These are phyloP conservation scores for Yponomeuta sedellus DNA, from an alignment of 2,888 invertebrate species.

Conservation along the genomic window DNA sequence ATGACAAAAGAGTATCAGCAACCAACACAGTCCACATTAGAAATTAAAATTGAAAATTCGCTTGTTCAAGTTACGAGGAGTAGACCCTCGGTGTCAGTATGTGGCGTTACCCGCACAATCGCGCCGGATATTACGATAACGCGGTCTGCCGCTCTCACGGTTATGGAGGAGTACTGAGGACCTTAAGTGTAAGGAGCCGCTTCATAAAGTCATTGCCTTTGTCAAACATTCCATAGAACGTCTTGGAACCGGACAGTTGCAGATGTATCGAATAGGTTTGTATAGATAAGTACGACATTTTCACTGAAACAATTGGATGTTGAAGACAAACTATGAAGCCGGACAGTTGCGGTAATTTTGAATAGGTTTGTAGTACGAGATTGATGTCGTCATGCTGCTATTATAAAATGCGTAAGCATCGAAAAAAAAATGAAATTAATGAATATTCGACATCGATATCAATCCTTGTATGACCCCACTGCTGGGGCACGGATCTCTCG, in stretches of 20 bases:
- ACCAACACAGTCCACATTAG: no score
- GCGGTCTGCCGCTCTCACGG: constrained; percentile 19
- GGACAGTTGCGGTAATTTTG: no score
- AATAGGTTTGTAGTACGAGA: no score
- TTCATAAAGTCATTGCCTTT: neutral
- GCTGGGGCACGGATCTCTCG: no score
- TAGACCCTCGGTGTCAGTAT: constrained; percentile 6
- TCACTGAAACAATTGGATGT: neutral
- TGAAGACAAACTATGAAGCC: no score
- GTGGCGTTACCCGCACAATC: constrained; percentile 16
- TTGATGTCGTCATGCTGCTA: no score
- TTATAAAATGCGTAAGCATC: no score
- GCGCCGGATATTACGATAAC: constrained; percentile 23
- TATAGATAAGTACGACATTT: neutral
- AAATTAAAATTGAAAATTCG: no score
- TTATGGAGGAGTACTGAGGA: constrained; percentile 5
- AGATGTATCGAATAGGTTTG: neutral
- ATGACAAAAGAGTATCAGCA: no score
- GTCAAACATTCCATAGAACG: neutral
- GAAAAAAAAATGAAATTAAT: no score
- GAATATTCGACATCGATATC: no score
- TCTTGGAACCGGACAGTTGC: neutral
- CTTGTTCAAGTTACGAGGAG: neutral
- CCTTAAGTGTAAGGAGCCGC: constrained; percentile 2
- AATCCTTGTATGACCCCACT: no score